Evolutionary conservation across 2,888 invertebrate species (phyloP).

Genomic region (Pantelozetes paolii): DNA sequence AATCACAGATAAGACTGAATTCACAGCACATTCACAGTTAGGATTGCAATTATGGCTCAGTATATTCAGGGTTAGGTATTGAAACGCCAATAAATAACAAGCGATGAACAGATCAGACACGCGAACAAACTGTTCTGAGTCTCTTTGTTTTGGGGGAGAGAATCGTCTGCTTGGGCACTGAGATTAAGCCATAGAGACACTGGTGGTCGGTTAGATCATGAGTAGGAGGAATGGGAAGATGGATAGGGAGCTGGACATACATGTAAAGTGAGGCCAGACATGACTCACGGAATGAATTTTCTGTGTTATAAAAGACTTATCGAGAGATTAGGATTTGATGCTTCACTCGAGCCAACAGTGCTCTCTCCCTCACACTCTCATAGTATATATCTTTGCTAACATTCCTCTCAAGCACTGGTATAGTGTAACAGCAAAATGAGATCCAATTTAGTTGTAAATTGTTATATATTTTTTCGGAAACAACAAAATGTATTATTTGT

Average conservation of each 20-base stretch:
- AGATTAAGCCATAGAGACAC: not conserved
- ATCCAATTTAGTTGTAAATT: not conserved
- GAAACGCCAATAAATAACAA: not conserved
- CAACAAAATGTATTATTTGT: not conserved
- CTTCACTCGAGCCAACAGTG: no score
- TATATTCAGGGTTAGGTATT: no score
- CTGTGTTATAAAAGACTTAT: not conserved
- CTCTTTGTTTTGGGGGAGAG: not conserved
- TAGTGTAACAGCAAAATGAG: no score
- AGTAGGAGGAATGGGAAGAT: not conserved
- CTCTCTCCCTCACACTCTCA: not conserved
- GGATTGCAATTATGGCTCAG: no score
- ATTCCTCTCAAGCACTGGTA: no score
- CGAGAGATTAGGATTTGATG: not conserved
- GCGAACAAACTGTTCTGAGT: not conserved
- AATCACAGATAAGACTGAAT: not conserved
- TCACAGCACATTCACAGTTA: no score
- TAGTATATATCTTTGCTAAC: not conserved
- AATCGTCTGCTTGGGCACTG: not conserved
- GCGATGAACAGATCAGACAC: constrained; percentile 12
- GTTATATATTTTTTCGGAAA: not conserved
- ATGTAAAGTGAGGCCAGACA: constrained; percentile 16
- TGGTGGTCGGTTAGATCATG: constrained; percentile 12
- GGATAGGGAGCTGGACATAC: no score
- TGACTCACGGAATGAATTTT: no score